Evolutionary conservation across 2,888 invertebrate genomes (phyloP).

Genomic region (Doris montereyensis): DNA sequence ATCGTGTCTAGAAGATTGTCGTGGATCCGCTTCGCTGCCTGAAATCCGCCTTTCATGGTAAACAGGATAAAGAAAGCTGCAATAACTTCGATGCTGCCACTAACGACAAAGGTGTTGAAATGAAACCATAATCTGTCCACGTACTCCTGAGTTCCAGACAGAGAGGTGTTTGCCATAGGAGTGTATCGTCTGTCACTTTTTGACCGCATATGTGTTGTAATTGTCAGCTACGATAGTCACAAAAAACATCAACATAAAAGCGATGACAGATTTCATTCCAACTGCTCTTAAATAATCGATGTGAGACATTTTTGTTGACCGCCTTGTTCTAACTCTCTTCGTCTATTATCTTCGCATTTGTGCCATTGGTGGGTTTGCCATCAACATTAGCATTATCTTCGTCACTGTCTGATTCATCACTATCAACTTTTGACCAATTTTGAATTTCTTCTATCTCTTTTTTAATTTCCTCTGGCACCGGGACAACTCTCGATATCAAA

Average conservation of each 20-base stretch:
- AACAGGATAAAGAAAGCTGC: constrained; percentile 10
- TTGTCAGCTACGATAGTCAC: background rate
- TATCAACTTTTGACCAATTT: no score
- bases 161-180: constrained; percentile 27
- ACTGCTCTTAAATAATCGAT: constrained; percentile 16
- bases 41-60: background rate
- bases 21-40: constrained; percentile 61
- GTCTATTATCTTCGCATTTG: background rate
- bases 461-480: background rate
- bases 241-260: background rate
- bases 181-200: constrained; percentile 24
- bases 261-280: background rate
- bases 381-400: background rate
- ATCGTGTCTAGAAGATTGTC: constrained; percentile 56
- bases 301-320: constrained; percentile 7
- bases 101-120: background rate
- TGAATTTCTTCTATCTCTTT: no score
- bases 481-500: background rate
- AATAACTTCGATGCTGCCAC: constrained; percentile 12
- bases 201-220: background rate
- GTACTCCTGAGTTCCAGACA: constrained; percentile 7
- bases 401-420: no score
- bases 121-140: background rate
- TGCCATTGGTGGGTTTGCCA: background rate
- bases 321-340: constrained; percentile 13